Evolutionary conservation across 2,113 vertebrate genomes (phyloP), one percentile per base, ranked within the genome.

Genomic region (Cheirogaleus medius): DNA sequence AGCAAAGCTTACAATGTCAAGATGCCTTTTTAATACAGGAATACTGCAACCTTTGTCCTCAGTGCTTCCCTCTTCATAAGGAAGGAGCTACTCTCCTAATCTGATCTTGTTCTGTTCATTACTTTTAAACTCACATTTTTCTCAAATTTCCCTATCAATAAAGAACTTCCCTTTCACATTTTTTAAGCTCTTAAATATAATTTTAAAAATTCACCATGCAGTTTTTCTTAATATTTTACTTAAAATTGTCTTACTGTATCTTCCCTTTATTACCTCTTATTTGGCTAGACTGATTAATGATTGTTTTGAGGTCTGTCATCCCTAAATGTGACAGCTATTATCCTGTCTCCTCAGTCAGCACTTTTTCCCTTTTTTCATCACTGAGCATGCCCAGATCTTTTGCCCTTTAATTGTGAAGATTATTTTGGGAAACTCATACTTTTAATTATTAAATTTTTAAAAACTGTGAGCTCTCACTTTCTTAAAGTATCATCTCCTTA

Each of bases 201-300:
- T 66, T 98, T 60, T 0, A 56, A 74, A 84, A 94, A n/a, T 66
- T 39, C 8, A 47, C 64, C 69, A 42, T 74, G 42, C 1, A 87
- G 27, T 64, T 96, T 94, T 87, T 94, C 32, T 91, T 63, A 44
- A 49, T 91, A 83, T 92, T 95, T 94, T 88, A 54, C 52, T 85
- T 58, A 32, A 64, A 90, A 85, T 96, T 95, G 21, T 91, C 47
- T 52, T 83, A 49, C 32, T 90, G 15, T 39, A 32, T 49, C 37
- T 49, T 88, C 90, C 29, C 29, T 77, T 95, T 58, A 29, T 69
- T 73, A 29, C 29, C 97, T 94, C 18, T 71, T 44, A 66, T 34
- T 91, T 37, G 54, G 37, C 58, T 85, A 58, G 17, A 37, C 21
- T 94, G 74, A 44, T 37, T n/a, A 80, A 84, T 47, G 34, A 56